Conservation (phyloP, 1,140 invertebrate species). For the Drosophila watanabei region DNA sequence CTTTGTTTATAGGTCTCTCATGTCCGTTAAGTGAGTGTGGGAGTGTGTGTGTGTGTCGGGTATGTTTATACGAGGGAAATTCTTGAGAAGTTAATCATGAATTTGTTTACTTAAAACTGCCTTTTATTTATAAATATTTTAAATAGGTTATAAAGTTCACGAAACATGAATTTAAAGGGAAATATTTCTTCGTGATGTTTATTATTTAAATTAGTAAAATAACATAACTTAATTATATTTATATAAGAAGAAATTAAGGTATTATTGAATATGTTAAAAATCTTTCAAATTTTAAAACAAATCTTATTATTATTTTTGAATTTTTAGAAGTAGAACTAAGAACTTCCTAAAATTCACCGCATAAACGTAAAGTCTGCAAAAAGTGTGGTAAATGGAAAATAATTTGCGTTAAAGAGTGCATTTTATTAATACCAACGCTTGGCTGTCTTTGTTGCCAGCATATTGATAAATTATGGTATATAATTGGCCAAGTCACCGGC, state of each 20-base stretch:
- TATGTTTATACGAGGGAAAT: neutral
- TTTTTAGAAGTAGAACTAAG: no score
- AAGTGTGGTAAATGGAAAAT: conserved; percentile 6
- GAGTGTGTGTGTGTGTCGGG: conserved; percentile 2
- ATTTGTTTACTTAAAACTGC: neutral
- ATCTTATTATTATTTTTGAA: neutral
- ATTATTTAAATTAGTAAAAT: neutral
- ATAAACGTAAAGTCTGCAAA: neutral
- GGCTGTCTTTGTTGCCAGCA: conserved; percentile 61
- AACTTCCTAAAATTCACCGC: neutral
- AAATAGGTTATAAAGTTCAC: neutral
- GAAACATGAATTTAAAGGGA: neutral
- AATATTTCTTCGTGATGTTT: no score
- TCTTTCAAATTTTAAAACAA: neutral
- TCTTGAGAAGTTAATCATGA: neutral
- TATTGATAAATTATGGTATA: conserved; percentile 65
- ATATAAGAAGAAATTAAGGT: no score
- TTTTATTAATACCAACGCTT: conserved; percentile 67
- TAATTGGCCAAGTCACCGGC: conserved; percentile 63
- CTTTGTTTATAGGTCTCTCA: conserved; percentile 9
- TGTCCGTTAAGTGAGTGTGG: conserved; percentile 13
- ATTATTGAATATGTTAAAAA: no score
- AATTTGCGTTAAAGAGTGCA: conserved; percentile 38
- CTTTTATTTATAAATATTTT: neutral
- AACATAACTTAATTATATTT: fast-evolving